phyloP scores from a whole-genome alignment of 2,888 invertebrate genomes.

The Maniola hyperantus region DNA sequence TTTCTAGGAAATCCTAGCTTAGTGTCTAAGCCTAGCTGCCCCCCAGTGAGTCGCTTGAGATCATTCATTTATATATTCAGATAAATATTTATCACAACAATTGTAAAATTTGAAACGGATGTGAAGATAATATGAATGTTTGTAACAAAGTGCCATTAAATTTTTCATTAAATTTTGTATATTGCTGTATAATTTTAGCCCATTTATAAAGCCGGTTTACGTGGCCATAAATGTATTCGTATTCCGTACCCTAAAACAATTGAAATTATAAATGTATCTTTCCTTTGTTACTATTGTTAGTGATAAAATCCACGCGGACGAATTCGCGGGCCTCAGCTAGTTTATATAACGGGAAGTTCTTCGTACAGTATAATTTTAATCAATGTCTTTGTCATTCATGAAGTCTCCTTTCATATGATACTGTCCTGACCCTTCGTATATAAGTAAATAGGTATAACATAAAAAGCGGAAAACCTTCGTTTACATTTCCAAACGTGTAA shows the following conservation, averaged over 20 bases:
- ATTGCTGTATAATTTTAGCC: not conserved
- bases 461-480: conserved; percentile 12
- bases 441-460: too few species aligned
- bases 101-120: not conserved
- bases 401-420: not conserved
- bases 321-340: too few species aligned
- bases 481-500: conserved; percentile 1
- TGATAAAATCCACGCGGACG: too few species aligned
- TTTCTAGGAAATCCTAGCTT: too few species aligned
- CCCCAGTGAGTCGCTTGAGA: too few species aligned
- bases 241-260: conserved; percentile 6
- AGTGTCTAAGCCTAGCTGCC: too few species aligned
- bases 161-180: not conserved
- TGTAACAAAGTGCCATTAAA: not conserved
- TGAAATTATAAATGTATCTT: not conserved
- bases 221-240: conserved; percentile 6
- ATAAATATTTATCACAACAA: not conserved
- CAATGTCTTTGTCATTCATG: not conserved
- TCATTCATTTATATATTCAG: not conserved
- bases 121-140: not conserved
- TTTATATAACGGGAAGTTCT: too few species aligned
- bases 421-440: conserved; percentile 2
- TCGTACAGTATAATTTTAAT: too few species aligned
- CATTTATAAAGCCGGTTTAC: conserved; percentile 8
- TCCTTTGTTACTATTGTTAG: not conserved